Conservation (phyloP, 2,113 vertebrate genomes). For the Macaca mulatta region DNA sequence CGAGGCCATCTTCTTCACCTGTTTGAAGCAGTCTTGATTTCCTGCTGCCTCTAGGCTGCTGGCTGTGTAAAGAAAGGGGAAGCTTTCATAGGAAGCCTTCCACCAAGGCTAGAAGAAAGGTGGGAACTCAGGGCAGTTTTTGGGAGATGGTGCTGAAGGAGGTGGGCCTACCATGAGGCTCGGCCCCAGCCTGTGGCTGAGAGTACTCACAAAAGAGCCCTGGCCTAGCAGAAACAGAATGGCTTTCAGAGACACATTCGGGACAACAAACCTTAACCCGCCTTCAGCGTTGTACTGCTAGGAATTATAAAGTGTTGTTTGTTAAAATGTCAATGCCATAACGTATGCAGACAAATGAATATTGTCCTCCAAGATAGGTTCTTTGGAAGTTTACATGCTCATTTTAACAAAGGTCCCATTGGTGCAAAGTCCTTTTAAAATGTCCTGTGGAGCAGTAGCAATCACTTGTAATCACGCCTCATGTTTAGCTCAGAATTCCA, state of each 20-base stretch:
- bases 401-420: slow-evolving; percentile 1
- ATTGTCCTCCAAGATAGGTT: background rate
- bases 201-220: background rate
- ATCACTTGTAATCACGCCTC: background rate
- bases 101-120: background rate
- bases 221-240: background rate
- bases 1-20: background rate
- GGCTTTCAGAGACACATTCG: background rate
- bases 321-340: background rate
- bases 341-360: background rate
- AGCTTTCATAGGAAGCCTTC: background rate
- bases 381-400: background rate
- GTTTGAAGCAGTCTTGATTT: background rate
- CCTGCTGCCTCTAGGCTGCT: background rate
- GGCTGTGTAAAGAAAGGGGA: background rate
- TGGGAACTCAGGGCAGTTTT: background rate
- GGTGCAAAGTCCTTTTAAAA: background rate
- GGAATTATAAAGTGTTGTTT: background rate
- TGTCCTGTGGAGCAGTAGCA: background rate
- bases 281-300: background rate
- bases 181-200: background rate
- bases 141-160: too few species aligned
- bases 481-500: background rate
- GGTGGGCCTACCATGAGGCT: background rate
- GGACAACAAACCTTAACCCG: background rate